These are phyloP conservation scores for Scalopus aquaticus DNA, from an alignment of 2,113 vertebrate species.

Conservation along the genomic window DNA sequence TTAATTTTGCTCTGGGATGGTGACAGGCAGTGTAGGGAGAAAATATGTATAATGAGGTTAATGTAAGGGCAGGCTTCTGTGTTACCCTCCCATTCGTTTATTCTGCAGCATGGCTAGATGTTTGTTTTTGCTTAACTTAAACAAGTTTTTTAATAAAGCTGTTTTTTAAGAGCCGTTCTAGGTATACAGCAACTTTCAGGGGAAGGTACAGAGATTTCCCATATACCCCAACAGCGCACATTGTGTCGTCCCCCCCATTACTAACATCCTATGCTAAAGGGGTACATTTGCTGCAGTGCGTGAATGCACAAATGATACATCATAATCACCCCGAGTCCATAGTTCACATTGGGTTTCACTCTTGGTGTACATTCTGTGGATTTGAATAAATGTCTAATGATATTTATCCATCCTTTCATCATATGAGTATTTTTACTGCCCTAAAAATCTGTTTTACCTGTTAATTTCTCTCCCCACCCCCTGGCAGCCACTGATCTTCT, in stretches of 20 bases:
- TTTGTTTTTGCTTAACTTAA: background rate
- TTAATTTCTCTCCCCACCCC: background rate
- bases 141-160: background rate
- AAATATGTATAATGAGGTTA: background rate
- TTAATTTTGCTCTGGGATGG: background rate
- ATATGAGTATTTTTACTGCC: background rate
- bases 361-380: background rate
- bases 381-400: background rate
- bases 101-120: background rate
- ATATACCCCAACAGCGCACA: background rate
- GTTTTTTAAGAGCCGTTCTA: background rate
- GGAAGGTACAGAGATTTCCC: background rate
- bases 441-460: background rate
- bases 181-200: background rate
- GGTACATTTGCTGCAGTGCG: background rate
- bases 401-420: background rate
- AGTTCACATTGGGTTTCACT: background rate
- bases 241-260: too few relatives aligned
- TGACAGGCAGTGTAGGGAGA: background rate
- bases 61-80: background rate
- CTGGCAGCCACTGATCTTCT: background rate
- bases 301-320: background rate
- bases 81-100: too few relatives aligned
- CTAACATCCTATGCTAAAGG: too few relatives aligned
- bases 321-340: background rate